These are phyloP conservation scores for Antedon mediterranea DNA, from an alignment of 53 echinoderm and acorn worm species.

Conservation along the genomic window DNA sequence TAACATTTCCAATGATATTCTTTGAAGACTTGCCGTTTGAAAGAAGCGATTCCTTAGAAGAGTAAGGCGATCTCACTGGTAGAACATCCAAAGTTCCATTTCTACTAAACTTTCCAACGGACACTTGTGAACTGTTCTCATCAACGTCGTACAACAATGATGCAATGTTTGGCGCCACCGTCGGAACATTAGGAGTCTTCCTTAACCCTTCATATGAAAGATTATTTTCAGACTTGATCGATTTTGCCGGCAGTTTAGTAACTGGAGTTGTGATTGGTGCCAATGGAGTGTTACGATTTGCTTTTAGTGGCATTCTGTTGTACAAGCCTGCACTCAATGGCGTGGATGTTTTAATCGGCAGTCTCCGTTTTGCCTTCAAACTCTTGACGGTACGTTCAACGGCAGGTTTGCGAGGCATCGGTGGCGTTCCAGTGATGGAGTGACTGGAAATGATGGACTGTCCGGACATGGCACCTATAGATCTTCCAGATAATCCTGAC, in stretches of 20 bases:
- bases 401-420: slow-evolving; percentile 15
- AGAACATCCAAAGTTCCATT: neutral
- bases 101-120: neutral
- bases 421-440: slow-evolving; percentile 42
- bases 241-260: neutral
- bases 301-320: neutral
- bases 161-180: slow-evolving; percentile 27
- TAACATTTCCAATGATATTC: neutral
- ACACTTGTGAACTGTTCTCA: neutral
- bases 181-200: slow-evolving; percentile 26
- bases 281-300: neutral
- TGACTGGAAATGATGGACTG: slow-evolving; percentile 90
- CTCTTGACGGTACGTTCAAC: slow-evolving; percentile 27
- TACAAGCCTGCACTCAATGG: slow-evolving; percentile 10
- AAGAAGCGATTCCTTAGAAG: neutral
- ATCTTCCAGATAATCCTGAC: slow-evolving; percentile 85
- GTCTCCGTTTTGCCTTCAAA: slow-evolving; percentile 15
- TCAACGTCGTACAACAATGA: neutral
- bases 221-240: neutral
- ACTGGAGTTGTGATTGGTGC: neutral
- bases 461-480: slow-evolving; percentile 76
- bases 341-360: slow-evolving; percentile 44
- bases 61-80: neutral
- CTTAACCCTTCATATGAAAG: neutral
- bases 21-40: neutral